Percentiles rank a stretch among this genome's conserved stretches.
Conservation (phyloP, 2,888 invertebrate genomes). For the Eilema depressum region DNA sequence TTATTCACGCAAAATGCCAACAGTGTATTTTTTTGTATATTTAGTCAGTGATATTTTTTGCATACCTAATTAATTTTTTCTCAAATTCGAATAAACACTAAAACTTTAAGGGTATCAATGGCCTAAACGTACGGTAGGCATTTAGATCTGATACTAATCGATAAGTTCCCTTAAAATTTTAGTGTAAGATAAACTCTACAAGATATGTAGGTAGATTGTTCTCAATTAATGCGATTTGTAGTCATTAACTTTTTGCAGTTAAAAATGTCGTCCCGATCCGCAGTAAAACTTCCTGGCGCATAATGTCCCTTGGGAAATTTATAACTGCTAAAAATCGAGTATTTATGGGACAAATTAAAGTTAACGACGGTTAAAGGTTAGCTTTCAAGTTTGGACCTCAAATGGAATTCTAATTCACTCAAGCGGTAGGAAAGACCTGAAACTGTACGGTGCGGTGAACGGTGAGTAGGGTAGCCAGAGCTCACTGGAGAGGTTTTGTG, state of each 20-base stretch:
- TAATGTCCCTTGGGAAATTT: slow-evolving; percentile 38
- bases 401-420: slow-evolving; percentile 20
- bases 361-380: slow-evolving; percentile 28
- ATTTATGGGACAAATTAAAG: slow-evolving; percentile 43
- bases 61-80: too few relatives aligned
- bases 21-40: too few relatives aligned
- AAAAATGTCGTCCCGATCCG: slow-evolving; percentile 8
- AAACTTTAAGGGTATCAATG: too few relatives aligned
- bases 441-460: too few relatives aligned
- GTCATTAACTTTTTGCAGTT: slow-evolving; percentile 33
- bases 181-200: slow-evolving; percentile 12
- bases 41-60: too few relatives aligned
- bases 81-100: too few relatives aligned
- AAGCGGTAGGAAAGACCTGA: neutral
- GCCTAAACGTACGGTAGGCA: too few relatives aligned
- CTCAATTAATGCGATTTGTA: slow-evolving; percentile 27
- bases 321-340: slow-evolving; percentile 42
- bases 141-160: too few relatives aligned
- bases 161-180: neutral
- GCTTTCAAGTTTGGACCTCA: slow-evolving; percentile 31
- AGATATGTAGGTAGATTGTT: slow-evolving; percentile 25
- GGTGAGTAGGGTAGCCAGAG: too few relatives aligned
- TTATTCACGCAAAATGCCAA: too few relatives aligned
- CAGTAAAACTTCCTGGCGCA: slow-evolving; percentile 32
- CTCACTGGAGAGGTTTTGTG: too few relatives aligned